Base-by-base conservation (phyloP, 2,113 vertebrate species). In the Neodontobutis hainanensis region DNA sequence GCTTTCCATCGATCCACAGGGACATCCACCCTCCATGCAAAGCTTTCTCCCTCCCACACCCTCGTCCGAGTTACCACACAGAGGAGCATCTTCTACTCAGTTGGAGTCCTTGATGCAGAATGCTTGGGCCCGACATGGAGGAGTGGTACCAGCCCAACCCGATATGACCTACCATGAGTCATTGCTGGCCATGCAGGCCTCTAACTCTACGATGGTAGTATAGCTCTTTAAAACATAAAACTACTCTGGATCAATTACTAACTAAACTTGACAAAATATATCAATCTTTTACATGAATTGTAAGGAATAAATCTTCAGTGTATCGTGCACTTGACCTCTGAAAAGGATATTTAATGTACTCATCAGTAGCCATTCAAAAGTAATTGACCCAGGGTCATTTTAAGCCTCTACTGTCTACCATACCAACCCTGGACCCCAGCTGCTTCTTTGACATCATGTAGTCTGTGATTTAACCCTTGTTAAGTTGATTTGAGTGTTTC, bases 1-100 rank as follows among this genome's bases (percentile, higher is more conserved):
- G 5, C 79, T 73, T 49, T 50, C 70, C 36, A 49, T 79, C 0
- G 82, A 89, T 5, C 88, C 80, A 2, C 88, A 90, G 10, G 91
- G 90, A 27, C 93, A 94, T 52, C 92, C 93, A 1, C 92, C 92
- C 34, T 92, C 89, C 63, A 89, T 90, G 82, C 87, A 87, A 55
- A 77, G 65, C 66, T 93, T 92, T 69, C 86, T 93, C 48, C 90
- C 90, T 19, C 46, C 89, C 32, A 88, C 91, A 1, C 84, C 81
- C 0, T 78, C 81, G 14, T 78, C 87, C 0, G 91, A 93, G 15
- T 67, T 66, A n/a, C 78, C 59, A 1, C 71, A 53, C 2, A 77
- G 81, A 4, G 75, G 80, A 12, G 49, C 75, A 0, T 57, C 88
- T 44, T 86, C 88, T 5, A 48, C 73, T 53, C 90, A 90, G 56